A percentile compares a stretch with the other conserved stretches of the same genome.
phyloP scores from a whole-genome alignment of 2,888 invertebrate genomes.

The Cordilura impudica region DNA sequence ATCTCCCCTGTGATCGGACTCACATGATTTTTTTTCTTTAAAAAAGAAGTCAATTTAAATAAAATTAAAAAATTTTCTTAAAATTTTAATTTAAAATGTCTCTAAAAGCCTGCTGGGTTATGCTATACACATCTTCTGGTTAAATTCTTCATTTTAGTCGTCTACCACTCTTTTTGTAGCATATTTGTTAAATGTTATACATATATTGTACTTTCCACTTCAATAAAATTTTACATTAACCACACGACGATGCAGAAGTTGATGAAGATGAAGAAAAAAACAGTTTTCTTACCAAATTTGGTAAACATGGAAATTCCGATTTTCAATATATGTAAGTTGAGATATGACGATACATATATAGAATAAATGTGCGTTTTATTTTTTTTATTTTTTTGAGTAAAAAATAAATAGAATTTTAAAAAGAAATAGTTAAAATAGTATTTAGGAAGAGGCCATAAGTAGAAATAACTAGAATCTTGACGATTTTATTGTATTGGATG shows the following conservation, averaged over 20 bases:
- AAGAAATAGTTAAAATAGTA: slow-evolving; percentile 41
- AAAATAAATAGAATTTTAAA: slow-evolving; percentile 19
- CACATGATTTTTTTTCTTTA: too few relatives aligned
- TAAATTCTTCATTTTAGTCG: not conserved
- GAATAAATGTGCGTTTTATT: slow-evolving; percentile 47
- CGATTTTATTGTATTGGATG: too few relatives aligned
- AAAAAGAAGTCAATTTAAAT: too few relatives aligned
- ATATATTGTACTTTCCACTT: not conserved
- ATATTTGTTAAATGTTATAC: slow-evolving; percentile 15
- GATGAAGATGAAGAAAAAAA: slow-evolving; percentile 59
- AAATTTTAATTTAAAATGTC: too few relatives aligned
- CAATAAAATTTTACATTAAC: not conserved
- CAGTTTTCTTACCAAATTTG: slow-evolving; percentile 72
- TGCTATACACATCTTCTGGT: not conserved
- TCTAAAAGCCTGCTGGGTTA: too few relatives aligned
- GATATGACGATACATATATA: slow-evolving; percentile 61
- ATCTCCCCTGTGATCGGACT: too few relatives aligned
- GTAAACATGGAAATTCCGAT: slow-evolving; percentile 75
- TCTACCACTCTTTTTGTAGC: slow-evolving; percentile 9
- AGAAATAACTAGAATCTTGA: too few relatives aligned
- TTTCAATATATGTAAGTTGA: slow-evolving; percentile 61
- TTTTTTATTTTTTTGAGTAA: not conserved
- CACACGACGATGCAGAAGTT: slow-evolving; percentile 6
- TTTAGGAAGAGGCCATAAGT: not conserved
- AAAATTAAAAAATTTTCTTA: too few relatives aligned